These are phyloP conservation scores for Mythimna loreyi DNA, from an alignment of 2,888 invertebrate genomes.

Conservation along the genomic window DNA sequence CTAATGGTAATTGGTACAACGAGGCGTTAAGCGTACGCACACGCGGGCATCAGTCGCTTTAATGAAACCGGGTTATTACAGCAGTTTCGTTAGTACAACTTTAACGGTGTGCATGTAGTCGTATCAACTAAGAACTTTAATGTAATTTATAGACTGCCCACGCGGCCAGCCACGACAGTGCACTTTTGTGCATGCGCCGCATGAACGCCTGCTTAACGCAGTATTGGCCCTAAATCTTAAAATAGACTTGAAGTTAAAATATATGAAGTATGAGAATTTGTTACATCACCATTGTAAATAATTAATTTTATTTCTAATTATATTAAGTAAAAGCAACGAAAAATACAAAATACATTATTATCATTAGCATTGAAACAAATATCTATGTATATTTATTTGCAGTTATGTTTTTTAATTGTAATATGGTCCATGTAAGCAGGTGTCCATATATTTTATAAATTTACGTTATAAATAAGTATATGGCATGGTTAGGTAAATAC, in stretches of 20 bases:
- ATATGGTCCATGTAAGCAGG: conserved; percentile 4
- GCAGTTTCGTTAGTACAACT: no score
- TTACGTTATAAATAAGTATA: conserved; percentile 24
- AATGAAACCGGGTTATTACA: no score
- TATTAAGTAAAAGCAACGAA: conserved; percentile 15
- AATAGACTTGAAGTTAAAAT: not conserved
- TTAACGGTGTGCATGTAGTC: no score
- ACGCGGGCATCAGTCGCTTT: no score
- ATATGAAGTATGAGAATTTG: not conserved
- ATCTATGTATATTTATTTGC: conserved; percentile 1
- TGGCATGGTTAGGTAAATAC: conserved; percentile 51
- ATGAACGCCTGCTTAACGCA: no score
- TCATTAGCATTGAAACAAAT: conserved; percentile 1
- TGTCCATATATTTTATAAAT: conserved; percentile 15
- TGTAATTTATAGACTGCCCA: no score
- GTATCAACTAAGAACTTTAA: no score
- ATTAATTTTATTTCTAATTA: not conserved
- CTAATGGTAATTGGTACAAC: no score
- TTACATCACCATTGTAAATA: conserved; percentile 1
- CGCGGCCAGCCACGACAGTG: no score
- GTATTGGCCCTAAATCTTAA: no score
- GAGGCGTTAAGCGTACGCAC: no score
- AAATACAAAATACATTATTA: conserved; percentile 1
- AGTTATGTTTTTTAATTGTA: conserved; percentile 9
- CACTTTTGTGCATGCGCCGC: no score